A percentile compares a stretch with the other conserved stretches of the same genome.
These are phyloP conservation scores for Sciurus vulgaris DNA, from an alignment of 2,797 vertebrate genomes.

Conservation along the genomic window DNA sequence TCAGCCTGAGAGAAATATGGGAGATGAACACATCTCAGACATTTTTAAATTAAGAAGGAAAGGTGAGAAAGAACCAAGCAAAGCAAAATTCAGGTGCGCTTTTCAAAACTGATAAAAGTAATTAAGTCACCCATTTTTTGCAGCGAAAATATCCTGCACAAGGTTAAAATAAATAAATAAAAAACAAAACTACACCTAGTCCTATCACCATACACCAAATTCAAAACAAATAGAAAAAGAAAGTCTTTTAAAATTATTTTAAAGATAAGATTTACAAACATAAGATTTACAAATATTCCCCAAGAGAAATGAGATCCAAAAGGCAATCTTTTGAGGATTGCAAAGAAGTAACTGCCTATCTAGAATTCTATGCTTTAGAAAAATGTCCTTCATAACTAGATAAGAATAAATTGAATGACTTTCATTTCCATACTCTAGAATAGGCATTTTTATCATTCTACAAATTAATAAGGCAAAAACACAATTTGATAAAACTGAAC, in stretches of 20 bases:
- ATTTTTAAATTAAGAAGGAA: background rate
- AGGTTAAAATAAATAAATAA: background rate
- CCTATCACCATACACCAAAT: background rate
- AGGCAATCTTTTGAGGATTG: background rate
- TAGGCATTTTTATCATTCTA: background rate
- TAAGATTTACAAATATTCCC: background rate
- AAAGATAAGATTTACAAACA: background rate
- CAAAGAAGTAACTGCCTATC: background rate
- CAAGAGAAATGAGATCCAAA: background rate
- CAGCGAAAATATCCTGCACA: background rate
- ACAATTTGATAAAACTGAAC: background rate
- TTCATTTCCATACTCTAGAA: background rate
- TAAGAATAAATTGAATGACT: background rate
- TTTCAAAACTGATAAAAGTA: background rate
- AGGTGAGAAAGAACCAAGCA: background rate
- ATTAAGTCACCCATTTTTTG: background rate
- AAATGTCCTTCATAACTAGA: background rate
- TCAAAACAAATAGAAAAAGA: background rate
- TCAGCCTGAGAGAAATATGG: background rate
- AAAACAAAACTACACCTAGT: background rate
- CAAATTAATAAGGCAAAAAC: background rate
- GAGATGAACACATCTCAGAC: background rate
- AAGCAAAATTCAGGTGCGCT: background rate
- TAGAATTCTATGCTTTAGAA: background rate
- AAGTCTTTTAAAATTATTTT: background rate